Base-by-base conservation (phyloP, 2,888 invertebrate genomes). In the Mesochorus sp. region DNA sequence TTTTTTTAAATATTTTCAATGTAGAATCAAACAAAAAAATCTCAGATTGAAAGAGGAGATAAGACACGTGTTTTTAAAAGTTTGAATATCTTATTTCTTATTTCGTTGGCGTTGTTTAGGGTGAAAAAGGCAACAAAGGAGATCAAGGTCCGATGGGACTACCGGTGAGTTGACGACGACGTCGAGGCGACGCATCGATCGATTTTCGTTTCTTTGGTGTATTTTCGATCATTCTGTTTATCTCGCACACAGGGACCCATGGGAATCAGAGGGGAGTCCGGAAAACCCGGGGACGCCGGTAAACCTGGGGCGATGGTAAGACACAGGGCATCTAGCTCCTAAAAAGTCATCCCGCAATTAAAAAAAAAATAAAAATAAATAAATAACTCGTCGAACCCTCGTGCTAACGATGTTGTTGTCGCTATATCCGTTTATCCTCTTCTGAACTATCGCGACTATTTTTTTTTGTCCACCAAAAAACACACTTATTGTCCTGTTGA, bases 111-210 rank as follows among this genome's bases (percentile, higher is more conserved):
- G 91, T 80, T 89, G 92, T 93, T 66, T 91, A 97, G 96, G 97
- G 97, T 59, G 95, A 95, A 82, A 95, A 95, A 89, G 97, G 97
- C 67, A 93, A 94, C 64, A 95, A 95, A 91, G 97, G 97, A 74
- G 96, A 96, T 91, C 95, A 95, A 73, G 98, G 98, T 84, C 98
- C 98, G 68, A 98, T 98, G 97, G 98, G 98, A 87, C 92, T 98
- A 88, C 98, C 98, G 91, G 98, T 98, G 94, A 95, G 96, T 95
- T 88, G 84, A 75, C 75, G n/a, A n/a, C n/a, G n/a, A n/a, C n/a
- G n/a, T n/a, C n/a, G n/a, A n/a, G n/a, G n/a, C n/a, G n/a, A n/a
- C n/a, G n/a, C 14, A 8, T 66, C 26, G 34, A 2, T 51, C 21
- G 24, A 74, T 47, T 10, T 21, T 42, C 31, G 12, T 14, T 2